Evolutionary conservation across 2,888 invertebrate genomes (phyloP).

Genomic region (Melanargia galathea): DNA sequence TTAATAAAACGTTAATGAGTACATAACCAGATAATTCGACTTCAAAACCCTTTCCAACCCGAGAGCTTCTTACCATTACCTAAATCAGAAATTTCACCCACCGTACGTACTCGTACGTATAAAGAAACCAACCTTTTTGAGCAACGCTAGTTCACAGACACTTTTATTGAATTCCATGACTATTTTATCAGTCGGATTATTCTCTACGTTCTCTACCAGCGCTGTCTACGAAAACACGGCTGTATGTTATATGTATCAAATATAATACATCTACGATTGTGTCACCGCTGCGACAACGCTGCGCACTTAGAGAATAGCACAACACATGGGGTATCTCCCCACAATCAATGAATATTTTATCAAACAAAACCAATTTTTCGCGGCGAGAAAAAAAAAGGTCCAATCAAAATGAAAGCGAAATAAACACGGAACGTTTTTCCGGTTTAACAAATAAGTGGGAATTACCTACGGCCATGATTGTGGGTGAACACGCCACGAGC

Average conservation of each 20-base stretch:
- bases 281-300: not conserved
- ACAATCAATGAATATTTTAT: constrained; percentile 6
- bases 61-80: no score
- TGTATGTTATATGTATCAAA: no score
- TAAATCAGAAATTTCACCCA: no score
- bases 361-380: constrained; percentile 1
- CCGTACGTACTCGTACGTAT: not conserved
- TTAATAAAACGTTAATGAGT: no score
- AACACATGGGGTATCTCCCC: not conserved
- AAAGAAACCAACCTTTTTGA: not conserved
- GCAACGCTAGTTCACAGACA: not conserved
- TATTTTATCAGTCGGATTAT: not conserved
- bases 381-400: constrained; percentile 1
- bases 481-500: not conserved
- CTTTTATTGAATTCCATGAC: not conserved
- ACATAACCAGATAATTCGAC: no score
- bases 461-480: constrained; percentile 11
- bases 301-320: not conserved
- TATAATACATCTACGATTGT: no score
- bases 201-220: not conserved
- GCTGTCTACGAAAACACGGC: no score
- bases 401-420: constrained; percentile 16
- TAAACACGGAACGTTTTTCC: constrained; percentile 15
- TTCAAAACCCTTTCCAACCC: no score
- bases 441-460: constrained; percentile 9